Evolutionary conservation across 2,888 invertebrate species (phyloP).

Genomic region (Sesia bembeciformis): DNA sequence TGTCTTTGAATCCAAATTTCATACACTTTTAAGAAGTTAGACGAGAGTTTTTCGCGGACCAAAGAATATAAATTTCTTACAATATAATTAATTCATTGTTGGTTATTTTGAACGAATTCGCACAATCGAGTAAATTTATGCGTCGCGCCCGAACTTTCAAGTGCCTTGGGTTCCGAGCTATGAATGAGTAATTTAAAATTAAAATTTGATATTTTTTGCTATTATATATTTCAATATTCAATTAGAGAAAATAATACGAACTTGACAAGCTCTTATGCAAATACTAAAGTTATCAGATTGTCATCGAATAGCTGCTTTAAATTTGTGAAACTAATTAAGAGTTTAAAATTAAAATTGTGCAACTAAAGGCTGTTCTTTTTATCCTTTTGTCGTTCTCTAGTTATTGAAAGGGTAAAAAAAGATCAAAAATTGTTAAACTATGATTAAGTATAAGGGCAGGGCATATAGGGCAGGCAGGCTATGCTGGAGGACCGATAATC

Average conservation of each 20-base stretch:
- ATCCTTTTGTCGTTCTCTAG: too few relatives aligned
- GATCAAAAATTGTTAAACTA: too few relatives aligned
- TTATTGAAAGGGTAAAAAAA: too few relatives aligned
- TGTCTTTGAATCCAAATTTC: not conserved
- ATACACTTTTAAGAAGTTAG: not conserved
- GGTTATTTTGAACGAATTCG: conserved; percentile 44
- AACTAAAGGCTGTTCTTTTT: too few relatives aligned
- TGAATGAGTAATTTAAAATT: conserved; percentile 26
- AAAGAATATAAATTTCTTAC: conserved; percentile 38
- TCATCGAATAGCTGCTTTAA: too few relatives aligned
- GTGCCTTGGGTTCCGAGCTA: conserved; percentile 18
- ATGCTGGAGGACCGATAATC: too few relatives aligned
- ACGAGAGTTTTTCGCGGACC: not conserved
- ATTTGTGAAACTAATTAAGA: too few relatives aligned
- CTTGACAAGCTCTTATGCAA: too few relatives aligned
- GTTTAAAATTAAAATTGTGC: too few relatives aligned
- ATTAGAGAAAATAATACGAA: not conserved
- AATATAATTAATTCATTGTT: conserved; percentile 49
- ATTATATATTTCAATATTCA: conserved; percentile 1
- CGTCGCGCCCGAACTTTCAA: conserved; percentile 33
- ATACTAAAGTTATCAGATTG: too few relatives aligned
- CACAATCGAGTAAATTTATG: conserved; percentile 48
- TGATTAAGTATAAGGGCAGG: too few relatives aligned
- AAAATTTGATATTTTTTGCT: conserved; percentile 14
- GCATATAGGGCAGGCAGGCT: too few relatives aligned